Percentiles rank a stretch among this genome's conserved stretches.
phyloP scores from a whole-genome alignment of 2,888 invertebrate genomes.

The Tuta absoluta region DNA sequence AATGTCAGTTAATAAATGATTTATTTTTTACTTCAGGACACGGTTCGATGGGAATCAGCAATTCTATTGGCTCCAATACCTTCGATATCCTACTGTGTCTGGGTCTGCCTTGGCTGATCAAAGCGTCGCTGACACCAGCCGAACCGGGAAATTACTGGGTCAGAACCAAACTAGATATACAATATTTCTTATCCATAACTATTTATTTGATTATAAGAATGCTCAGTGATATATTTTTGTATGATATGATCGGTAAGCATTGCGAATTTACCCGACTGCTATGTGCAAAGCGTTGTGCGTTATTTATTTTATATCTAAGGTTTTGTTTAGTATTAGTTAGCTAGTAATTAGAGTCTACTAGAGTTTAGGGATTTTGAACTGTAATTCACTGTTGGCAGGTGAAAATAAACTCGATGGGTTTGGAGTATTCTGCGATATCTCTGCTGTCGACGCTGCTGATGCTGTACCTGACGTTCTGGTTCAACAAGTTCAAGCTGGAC shows the following conservation, averaged over 20 bases:
- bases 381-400: conserved; percentile 73
- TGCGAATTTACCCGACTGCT: background rate
- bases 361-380: background rate
- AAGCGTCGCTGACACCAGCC: conserved; percentile 90
- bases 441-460: conserved; percentile 91
- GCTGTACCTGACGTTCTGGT: conserved; percentile 90
- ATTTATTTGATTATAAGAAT: background rate
- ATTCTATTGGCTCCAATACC: conserved; percentile 94
- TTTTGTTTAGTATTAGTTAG: background rate
- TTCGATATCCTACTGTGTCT: conserved; percentile 94
- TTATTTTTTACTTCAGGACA: conserved; percentile 83
- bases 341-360: background rate
- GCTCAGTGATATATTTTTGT: background rate
- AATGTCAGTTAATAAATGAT: background rate
- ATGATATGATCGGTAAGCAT: no score
- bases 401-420: conserved; percentile 93
- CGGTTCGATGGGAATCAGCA: conserved; percentile 95
- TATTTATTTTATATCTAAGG: background rate
- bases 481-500: conserved; percentile 93
- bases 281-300: background rate
- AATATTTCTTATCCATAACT: background rate
- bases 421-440: conserved; percentile 95
- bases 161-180: conserved; percentile 47
- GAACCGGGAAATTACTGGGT: conserved; percentile 89
- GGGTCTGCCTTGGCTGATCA: conserved; percentile 94